Percentiles rank a stretch among this genome's conserved stretches.
Conservation (phyloP, 2,888 invertebrate genomes). For the Drosophila demipolita region DNA sequence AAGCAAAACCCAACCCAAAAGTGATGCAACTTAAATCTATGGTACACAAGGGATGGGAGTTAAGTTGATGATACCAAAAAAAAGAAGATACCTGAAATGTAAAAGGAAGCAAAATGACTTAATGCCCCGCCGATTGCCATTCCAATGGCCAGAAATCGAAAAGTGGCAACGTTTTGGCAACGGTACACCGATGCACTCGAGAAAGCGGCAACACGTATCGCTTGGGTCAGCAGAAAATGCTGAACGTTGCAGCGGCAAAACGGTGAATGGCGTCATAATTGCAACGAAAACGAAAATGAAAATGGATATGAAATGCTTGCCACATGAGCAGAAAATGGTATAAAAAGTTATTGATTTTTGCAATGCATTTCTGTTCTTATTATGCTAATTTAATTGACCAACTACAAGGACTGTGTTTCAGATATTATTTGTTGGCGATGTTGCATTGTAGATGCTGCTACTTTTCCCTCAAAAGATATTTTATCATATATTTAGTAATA, state of each 20-base stretch:
- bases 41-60: background rate
- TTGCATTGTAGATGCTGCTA: too few species aligned
- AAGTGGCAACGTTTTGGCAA: conserved; percentile 22
- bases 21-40: conserved; percentile 12
- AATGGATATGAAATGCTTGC: conserved; percentile 39
- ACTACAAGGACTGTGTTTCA: conserved; percentile 6
- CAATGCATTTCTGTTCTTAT: conserved; percentile 14
- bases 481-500: too few species aligned
- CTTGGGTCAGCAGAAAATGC: conserved; percentile 51
- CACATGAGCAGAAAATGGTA: conserved; percentile 24
- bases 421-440: background rate
- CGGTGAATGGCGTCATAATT: conserved; percentile 60
- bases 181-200: conserved; percentile 32
- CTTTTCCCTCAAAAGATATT: too few species aligned
- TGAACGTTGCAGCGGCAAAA: conserved; percentile 31
- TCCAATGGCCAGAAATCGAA: conserved; percentile 25
- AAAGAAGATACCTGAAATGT: conserved; percentile 54
- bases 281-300: conserved; percentile 29
- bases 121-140: conserved; percentile 48
- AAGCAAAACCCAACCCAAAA: background rate
- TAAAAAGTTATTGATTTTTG: conserved; percentile 39
- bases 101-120: conserved; percentile 65
- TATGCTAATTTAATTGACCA: conserved; percentile 27
- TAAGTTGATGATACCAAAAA: conserved; percentile 6
- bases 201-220: conserved; percentile 45